Conservation (phyloP, 92 coral and sea anemone species). For the Umimayanthus chanpuru region DNA sequence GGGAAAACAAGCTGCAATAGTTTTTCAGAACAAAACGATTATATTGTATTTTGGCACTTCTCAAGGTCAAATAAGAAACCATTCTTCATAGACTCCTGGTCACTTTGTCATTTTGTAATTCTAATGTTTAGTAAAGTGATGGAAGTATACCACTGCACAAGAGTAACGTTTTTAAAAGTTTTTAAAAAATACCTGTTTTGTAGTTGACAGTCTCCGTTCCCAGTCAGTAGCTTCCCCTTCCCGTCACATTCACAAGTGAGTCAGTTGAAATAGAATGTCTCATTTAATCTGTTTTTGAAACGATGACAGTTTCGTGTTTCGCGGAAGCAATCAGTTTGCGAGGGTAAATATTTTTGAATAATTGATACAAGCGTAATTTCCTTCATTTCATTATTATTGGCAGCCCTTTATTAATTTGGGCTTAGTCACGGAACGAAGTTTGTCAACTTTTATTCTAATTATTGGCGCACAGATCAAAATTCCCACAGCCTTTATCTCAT, state of each 20-base stretch:
- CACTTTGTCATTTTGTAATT: not conserved
- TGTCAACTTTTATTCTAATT: not conserved
- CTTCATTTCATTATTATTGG: slow-evolving; percentile 7
- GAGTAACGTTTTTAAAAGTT: too few species aligned
- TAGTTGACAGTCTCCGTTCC: not conserved
- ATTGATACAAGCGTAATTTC: slow-evolving; percentile 8
- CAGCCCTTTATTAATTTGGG: not conserved
- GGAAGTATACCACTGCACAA: too few species aligned
- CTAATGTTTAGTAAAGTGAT: too few species aligned
- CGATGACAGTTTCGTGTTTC: not conserved
- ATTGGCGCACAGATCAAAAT: not conserved
- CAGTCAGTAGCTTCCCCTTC: too few species aligned
- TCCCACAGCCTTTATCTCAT: not conserved
- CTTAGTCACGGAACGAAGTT: not conserved
- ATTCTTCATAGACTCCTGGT: not conserved
- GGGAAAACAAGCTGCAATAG: not conserved
- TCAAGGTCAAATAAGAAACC: not conserved
- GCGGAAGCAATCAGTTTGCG: not conserved
- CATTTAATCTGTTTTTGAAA: not conserved
- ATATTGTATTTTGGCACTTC: not conserved
- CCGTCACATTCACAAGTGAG: not conserved
- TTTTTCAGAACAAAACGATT: not conserved
- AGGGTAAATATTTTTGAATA: slow-evolving; percentile 1
- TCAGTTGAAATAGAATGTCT: not conserved
- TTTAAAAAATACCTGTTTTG: too few species aligned